Evolutionary conservation across 1,140 invertebrate species (phyloP).

Genomic region (Philaenus spumarius): DNA sequence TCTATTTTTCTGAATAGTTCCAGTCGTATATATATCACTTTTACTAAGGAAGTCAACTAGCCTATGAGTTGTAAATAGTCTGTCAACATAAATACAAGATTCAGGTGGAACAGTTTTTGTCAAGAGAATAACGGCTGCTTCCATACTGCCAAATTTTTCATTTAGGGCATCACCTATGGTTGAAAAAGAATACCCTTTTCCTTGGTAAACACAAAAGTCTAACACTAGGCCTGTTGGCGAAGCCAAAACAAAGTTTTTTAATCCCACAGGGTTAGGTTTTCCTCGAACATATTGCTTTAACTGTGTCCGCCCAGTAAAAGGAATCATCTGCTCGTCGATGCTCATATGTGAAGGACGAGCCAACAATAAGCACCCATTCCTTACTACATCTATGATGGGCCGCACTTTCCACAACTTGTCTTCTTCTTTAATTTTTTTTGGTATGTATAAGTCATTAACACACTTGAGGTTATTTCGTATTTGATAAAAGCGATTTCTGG

Average conservation of each 20-base stretch:
- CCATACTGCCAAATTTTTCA: conserved; percentile 20
- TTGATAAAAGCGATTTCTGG: too few species aligned
- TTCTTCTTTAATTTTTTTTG: conserved; percentile 8
- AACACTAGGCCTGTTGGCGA: conserved; percentile 19
- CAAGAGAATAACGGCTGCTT: conserved; percentile 17
- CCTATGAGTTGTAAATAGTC: conserved; percentile 25
- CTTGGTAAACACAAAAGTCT: conserved; percentile 21
- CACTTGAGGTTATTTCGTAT: too few species aligned
- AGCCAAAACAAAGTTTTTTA: conserved; percentile 26
- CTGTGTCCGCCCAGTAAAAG: conserved; percentile 15
- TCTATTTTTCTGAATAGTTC: conserved; percentile 14
- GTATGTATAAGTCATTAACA: conserved; percentile 15
- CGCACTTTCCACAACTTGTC: conserved; percentile 23
- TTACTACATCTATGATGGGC: conserved; percentile 14
- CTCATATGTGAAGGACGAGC: conserved; percentile 2
- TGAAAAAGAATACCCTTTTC: not conserved
- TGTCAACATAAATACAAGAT: conserved; percentile 29
- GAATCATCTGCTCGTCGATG: conserved; percentile 26
- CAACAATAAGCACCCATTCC: conserved; percentile 15
- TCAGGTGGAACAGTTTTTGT: conserved; percentile 9
- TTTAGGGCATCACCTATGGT: not conserved
- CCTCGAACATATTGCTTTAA: conserved; percentile 17
- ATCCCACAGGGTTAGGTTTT: conserved; percentile 25
- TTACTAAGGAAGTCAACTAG: conserved; percentile 3
- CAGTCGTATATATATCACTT: conserved; percentile 4